Conservation (phyloP, 1,140 invertebrate genomes). For the Archivesica marissinica region DNA sequence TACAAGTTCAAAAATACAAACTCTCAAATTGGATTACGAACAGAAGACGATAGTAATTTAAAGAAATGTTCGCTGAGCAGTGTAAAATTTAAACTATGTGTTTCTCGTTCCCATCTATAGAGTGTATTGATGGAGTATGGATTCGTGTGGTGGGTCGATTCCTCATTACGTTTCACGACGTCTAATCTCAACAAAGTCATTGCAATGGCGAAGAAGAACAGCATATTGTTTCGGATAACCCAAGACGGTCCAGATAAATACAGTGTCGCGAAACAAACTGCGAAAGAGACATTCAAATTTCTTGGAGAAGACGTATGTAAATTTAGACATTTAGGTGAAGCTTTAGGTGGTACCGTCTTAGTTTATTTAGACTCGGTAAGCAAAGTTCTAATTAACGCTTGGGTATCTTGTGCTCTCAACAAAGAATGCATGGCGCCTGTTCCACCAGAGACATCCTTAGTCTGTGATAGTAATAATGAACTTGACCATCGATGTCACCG, state of each 20-base stretch:
- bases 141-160: constrained; percentile 32
- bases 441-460: background rate
- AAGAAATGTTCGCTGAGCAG: no score
- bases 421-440: constrained; percentile 19
- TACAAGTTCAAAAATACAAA: no score
- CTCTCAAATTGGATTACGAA: no score
- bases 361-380: constrained; percentile 2
- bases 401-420: constrained; percentile 18
- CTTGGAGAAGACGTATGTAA: constrained; percentile 33
- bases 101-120: no score
- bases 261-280: background rate
- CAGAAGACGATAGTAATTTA: no score
- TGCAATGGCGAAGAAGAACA: background rate
- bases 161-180: constrained; percentile 9
- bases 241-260: no score
- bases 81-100: no score
- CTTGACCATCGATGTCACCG: background rate
- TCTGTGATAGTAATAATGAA: background rate
- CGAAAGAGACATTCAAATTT: background rate
- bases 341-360: background rate
- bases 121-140: constrained; percentile 43
- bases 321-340: background rate
- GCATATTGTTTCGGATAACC: background rate
- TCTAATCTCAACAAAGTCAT: background rate
- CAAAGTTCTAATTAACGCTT: background rate